phyloP scores from a whole-genome alignment of 2,888 invertebrate genomes.

The Ormyrus nitidulus region DNA sequence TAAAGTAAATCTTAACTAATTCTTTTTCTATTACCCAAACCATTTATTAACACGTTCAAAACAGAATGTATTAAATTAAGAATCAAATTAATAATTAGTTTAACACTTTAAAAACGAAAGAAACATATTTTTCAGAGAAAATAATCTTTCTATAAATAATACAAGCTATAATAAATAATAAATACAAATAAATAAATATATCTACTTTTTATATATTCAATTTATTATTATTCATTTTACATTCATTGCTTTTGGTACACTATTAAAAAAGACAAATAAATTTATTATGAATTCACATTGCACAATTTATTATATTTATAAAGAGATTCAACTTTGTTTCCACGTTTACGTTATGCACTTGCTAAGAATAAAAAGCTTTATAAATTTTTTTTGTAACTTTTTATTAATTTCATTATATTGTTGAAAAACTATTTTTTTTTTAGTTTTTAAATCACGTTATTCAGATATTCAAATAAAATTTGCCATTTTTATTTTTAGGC shows the following conservation, averaged over 20 bases:
- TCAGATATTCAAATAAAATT: no score
- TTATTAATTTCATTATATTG: no score
- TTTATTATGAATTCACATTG: background rate
- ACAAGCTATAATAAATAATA: background rate
- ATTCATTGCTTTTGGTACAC: slow-evolving; percentile 27
- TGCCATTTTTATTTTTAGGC: no score
- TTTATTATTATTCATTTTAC: slow-evolving; percentile 47
- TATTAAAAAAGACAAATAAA: slow-evolving; percentile 17
- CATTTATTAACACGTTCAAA: slow-evolving; percentile 21
- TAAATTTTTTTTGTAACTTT: no score
- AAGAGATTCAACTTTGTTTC: background rate
- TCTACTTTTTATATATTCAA: slow-evolving; percentile 15
- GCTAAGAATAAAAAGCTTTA: no score
- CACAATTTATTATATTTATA: background rate
- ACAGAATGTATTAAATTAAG: background rate
- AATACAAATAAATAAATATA: background rate
- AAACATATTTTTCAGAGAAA: background rate
- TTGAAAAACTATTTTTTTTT: no score
- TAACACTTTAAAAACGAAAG: no score
- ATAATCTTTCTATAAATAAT: slow-evolving; percentile 8
- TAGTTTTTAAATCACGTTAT: no score
- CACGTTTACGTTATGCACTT: background rate
- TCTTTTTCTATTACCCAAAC: background rate
- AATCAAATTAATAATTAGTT: no score
- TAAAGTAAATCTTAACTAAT: slow-evolving; percentile 63